phyloP scores from a whole-genome alignment of 2,797 vertebrate genomes.

The Smutsia temminckii region DNA sequence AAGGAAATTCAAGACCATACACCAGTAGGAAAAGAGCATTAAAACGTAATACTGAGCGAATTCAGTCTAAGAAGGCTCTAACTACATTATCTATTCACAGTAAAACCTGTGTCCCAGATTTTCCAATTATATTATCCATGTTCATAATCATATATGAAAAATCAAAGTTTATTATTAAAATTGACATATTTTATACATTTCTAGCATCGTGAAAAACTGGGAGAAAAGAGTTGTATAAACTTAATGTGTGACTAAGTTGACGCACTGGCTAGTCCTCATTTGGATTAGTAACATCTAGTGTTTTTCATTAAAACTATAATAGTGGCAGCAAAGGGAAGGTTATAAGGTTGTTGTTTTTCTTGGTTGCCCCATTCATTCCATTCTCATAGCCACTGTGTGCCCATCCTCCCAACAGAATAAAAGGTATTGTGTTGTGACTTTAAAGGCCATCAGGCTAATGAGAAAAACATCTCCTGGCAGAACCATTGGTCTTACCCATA shows the following conservation, averaged over 20 bases:
- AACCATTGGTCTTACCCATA: background rate
- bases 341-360: background rate
- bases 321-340: background rate
- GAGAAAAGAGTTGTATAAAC: background rate
- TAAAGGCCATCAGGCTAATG: background rate
- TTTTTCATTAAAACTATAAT: background rate
- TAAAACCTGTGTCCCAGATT: background rate
- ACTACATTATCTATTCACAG: background rate
- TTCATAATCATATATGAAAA: background rate
- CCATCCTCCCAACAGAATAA: background rate
- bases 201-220: background rate
- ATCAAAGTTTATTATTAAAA: background rate
- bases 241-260: background rate
- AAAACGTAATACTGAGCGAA: background rate
- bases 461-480: background rate
- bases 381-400: background rate
- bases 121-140: background rate
- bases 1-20: conserved; percentile 26
- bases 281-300: background rate
- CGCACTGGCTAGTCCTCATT: background rate
- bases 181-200: background rate
- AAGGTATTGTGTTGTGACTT: background rate
- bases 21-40: background rate
- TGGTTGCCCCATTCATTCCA: background rate
- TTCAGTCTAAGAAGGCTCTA: background rate